phyloP scores from a whole-genome alignment of 2,888 invertebrate genomes.

The Scaptomyza parva region DNA sequence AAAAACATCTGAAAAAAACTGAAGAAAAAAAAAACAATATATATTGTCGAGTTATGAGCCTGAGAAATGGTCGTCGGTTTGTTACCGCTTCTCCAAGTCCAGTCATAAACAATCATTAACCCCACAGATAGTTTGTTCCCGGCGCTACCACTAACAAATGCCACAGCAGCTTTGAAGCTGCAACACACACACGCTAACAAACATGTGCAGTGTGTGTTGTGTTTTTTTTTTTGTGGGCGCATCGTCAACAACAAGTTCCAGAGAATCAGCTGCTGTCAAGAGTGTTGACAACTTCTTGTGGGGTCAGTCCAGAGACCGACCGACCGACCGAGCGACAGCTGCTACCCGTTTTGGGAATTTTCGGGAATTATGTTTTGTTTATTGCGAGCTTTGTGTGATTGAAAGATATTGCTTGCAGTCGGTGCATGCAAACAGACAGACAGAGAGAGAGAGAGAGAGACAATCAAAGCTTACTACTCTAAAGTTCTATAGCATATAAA shows the following conservation, averaged over 20 bases:
- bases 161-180: slow-evolving; percentile 11
- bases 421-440: slow-evolving; percentile 1
- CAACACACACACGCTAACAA: neutral
- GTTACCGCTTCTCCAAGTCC: slow-evolving; percentile 16
- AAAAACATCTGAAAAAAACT: slow-evolving; percentile 35
- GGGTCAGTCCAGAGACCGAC: slow-evolving; percentile 59
- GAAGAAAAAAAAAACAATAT: slow-evolving; percentile 2
- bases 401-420: slow-evolving; percentile 36
- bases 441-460: neutral
- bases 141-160: slow-evolving; percentile 55
- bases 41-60: slow-evolving; percentile 64
- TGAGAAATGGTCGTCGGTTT: slow-evolving; percentile 58
- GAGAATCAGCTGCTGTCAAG: slow-evolving; percentile 59
- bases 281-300: slow-evolving; percentile 73
- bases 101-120: slow-evolving; percentile 77
- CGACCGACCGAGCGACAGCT: slow-evolving; percentile 28
- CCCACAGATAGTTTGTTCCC: slow-evolving; percentile 39
- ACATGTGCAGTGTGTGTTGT: slow-evolving; percentile 30
- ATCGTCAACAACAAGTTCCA: slow-evolving; percentile 64
- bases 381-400: slow-evolving; percentile 52
- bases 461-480: slow-evolving; percentile 46
- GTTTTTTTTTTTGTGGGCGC: slow-evolving; percentile 46
- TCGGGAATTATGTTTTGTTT: slow-evolving; percentile 61
- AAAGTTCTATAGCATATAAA: slow-evolving; percentile 51
- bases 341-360: slow-evolving; percentile 40